A percentile compares a stretch with the other conserved stretches of the same genome.
phyloP scores from a whole-genome alignment of 2,113 vertebrate genomes.

The Notechis scutatus region DNA sequence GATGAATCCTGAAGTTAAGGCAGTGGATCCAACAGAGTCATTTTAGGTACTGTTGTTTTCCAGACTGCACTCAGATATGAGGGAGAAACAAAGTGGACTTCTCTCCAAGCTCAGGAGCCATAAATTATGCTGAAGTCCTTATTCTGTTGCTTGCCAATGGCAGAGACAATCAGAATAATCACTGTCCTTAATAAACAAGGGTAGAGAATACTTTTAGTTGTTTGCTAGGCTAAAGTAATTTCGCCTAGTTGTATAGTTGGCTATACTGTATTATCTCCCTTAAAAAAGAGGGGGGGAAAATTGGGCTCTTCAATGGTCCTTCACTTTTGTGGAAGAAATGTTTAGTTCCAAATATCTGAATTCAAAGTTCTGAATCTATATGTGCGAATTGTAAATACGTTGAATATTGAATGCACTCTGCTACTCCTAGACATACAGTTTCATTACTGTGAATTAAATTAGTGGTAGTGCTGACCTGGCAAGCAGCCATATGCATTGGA shows the following conservation, averaged over 20 bases:
- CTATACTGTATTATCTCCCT: neutral
- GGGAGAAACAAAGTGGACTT: neutral
- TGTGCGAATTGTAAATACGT: neutral
- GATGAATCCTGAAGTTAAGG: neutral
- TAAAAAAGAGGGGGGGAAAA: neutral
- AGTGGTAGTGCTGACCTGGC: neutral
- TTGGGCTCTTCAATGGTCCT: neutral
- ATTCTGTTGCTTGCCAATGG: neutral
- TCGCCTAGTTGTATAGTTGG: neutral
- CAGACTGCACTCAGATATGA: neutral
- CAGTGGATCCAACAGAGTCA: neutral
- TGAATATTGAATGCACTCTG: neutral
- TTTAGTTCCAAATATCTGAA: neutral
- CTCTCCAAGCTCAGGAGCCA: neutral
- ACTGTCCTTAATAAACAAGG: neutral
- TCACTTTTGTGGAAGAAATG: neutral
- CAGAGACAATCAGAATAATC: neutral
- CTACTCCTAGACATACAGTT: conserved; percentile 10
- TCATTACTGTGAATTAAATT: neutral
- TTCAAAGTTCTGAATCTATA: neutral
- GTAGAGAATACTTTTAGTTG: neutral
- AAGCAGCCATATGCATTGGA: neutral
- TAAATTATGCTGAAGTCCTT: neutral
- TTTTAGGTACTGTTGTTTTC: neutral
- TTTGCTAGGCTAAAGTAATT: neutral